These are phyloP conservation scores for Gisinianus flammeolus DNA, from an alignment of 2,888 invertebrate genomes.

Conservation along the genomic window DNA sequence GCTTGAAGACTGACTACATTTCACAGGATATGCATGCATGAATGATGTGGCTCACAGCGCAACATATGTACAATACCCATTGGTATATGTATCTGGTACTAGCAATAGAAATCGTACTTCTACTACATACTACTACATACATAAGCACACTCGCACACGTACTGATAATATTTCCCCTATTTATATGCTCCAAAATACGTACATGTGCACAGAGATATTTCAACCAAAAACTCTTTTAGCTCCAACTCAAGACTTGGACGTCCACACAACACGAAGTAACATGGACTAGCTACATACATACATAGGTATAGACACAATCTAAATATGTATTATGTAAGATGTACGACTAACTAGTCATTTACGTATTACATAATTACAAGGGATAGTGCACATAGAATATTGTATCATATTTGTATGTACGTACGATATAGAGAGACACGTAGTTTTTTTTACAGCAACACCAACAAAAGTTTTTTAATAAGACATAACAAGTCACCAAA, in stretches of 20 bases:
- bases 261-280: not conserved
- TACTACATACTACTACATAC: not conserved
- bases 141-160: conserved; percentile 10
- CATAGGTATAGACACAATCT: not conserved
- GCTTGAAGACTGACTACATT: conserved; percentile 40
- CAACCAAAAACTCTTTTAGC: not conserved
- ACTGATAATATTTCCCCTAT: not conserved
- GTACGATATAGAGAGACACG: conserved; percentile 7
- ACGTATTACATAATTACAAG: not conserved
- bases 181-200: not conserved
- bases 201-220: not conserved
- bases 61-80: conserved; percentile 4
- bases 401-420: not conserved
- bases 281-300: not conserved
- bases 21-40: conserved; percentile 48
- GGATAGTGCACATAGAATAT: not conserved
- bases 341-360: not conserved
- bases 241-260: not conserved
- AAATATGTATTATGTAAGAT: not conserved
- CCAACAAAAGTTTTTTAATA: conserved; percentile 29
- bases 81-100: not conserved
- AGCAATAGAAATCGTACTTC: too few species aligned
- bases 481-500: conserved; percentile 30
- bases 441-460: conserved; percentile 16
- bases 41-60: conserved; percentile 33